phyloP scores from a whole-genome alignment of 2,797 vertebrate species.

The Chaetodon trifasciatus region DNA sequence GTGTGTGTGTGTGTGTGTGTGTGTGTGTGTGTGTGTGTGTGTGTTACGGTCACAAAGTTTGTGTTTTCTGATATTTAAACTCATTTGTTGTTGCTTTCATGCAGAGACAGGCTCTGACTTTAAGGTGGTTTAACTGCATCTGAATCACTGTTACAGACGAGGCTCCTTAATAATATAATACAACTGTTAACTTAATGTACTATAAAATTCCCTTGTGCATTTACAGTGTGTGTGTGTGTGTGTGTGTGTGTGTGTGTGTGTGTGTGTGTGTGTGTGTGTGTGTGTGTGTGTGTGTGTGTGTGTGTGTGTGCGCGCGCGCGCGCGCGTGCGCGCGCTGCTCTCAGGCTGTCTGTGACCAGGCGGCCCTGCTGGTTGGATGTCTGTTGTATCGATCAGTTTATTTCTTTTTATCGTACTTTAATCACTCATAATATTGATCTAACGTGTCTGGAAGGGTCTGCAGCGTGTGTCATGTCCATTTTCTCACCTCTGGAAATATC shows the following conservation, averaged over 20 bases:
- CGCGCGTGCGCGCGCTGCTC: too few species aligned
- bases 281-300: constrained; percentile 1
- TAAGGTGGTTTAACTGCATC: neutral
- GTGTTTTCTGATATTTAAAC: neutral
- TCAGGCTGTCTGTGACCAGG: too few species aligned
- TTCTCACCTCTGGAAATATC: neutral
- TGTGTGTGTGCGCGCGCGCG: too few species aligned
- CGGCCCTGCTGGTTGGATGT: too few species aligned
- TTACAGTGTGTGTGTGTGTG: neutral
- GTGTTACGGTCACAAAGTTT: neutral
- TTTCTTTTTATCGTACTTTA: neutral
- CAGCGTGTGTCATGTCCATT: neutral
- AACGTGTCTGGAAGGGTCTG: neutral
- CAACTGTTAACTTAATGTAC: neutral
- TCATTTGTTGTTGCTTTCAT: neutral
- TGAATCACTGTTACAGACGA: neutral
- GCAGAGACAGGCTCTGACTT: neutral
- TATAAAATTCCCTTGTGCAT: neutral
- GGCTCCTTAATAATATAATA: neutral
- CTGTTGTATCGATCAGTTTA: neutral
- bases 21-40: neutral
- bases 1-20: constrained; percentile 1
- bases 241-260: neutral
- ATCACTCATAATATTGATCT: neutral
- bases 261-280: too few species aligned